phyloP scores from a whole-genome alignment of 2,113 vertebrate genomes.

The Equus quagga region DNA sequence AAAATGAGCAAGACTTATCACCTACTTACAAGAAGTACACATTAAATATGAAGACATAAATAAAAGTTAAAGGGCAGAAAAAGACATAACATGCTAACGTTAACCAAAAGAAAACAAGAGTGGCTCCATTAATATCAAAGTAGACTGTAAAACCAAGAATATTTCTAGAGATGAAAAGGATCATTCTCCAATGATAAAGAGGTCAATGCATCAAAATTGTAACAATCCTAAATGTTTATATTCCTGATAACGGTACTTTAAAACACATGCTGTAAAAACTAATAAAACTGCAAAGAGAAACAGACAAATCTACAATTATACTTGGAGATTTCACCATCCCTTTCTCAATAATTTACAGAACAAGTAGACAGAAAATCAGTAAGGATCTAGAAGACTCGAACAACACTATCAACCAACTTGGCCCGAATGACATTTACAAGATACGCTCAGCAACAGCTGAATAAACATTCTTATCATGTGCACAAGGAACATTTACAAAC shows the following conservation, averaged over 20 bases:
- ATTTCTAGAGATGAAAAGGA: not conserved
- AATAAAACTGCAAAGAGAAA: not conserved
- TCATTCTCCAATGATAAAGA: constrained; percentile 14
- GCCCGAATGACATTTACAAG: not conserved
- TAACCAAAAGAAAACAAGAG: not conserved
- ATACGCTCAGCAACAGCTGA: not conserved
- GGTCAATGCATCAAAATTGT: not conserved
- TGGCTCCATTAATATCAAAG: not conserved
- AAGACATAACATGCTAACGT: not conserved
- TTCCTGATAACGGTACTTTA: not conserved
- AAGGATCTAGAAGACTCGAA: not conserved
- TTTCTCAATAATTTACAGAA: not conserved
- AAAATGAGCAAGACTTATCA: constrained; percentile 10
- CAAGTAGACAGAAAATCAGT: not conserved
- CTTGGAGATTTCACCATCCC: not conserved
- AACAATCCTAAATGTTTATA: not conserved
- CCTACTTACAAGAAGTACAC: not conserved
- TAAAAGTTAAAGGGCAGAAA: not conserved
- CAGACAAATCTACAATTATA: not conserved
- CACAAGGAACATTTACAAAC: not conserved
- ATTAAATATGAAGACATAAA: constrained; percentile 2
- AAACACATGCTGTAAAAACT: not conserved
- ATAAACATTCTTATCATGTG: not conserved
- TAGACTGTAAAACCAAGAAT: not conserved
- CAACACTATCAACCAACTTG: not conserved